Evolutionary conservation across 2,113 vertebrate species (phyloP).

Genomic region (Elachura formosa): DNA sequence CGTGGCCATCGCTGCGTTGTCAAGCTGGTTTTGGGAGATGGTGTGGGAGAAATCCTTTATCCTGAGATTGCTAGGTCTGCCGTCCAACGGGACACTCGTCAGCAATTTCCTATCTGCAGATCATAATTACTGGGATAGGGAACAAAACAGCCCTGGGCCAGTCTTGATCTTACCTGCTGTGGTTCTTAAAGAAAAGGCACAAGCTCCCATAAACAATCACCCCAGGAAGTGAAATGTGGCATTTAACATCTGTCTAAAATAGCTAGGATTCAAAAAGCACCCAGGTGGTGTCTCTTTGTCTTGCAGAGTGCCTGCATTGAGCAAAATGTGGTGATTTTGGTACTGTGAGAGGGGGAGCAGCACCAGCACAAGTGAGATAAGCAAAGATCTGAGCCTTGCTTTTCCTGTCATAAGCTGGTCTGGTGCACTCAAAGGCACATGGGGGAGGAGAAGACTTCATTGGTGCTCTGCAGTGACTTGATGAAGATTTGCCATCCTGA

Average conservation of each 20-base stretch:
- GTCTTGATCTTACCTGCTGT: not conserved
- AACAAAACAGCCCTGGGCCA: not conserved
- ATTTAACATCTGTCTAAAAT: not conserved
- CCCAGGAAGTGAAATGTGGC: not conserved
- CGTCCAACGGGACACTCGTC: not conserved
- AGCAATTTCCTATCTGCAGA: not conserved
- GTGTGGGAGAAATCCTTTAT: not conserved
- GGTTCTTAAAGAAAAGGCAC: not conserved
- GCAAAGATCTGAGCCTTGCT: not conserved
- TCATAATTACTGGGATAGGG: not conserved
- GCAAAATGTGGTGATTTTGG: not conserved
- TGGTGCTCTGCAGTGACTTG: not conserved
- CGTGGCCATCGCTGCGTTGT: not conserved
- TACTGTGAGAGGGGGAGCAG: not conserved
- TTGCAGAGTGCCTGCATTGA: not conserved
- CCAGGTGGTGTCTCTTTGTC: not conserved
- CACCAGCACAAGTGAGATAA: not conserved
- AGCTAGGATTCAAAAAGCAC: not conserved
- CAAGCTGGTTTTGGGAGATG: not conserved
- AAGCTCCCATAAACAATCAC: rapidly evolving
- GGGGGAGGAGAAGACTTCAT: not conserved
- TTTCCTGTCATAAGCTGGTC: not conserved
- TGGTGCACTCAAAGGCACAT: not conserved
- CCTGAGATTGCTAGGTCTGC: not conserved
- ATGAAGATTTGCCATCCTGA: not conserved